Evolutionary conservation across 2,888 invertebrate species (phyloP), one percentile per base, ranked within the genome.

Genomic region (Himalopsyche tibetana): DNA sequence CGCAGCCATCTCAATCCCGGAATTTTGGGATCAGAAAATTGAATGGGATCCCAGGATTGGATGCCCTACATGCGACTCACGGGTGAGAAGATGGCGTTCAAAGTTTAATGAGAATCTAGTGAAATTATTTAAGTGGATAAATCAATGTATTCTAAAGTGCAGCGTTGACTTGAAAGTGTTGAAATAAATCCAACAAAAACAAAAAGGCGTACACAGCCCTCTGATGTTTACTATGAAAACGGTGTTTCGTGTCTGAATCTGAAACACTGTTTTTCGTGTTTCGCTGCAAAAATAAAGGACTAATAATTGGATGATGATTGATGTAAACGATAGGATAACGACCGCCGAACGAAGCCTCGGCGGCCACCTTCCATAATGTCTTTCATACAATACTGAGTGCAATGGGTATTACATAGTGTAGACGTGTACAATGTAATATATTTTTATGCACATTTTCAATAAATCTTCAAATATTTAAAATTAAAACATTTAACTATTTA

Each of bases 261-360:
- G 40, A 55, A 56, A 86, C 86, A 85, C 74, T 15, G 82, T 82
- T 82, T 82, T 82, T 74, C 86, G 80, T 86, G 82, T 86, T 84
- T 45, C 42, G 55, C 79, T 69, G 69, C 85, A 63, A 82, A 82
- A 84, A 79, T 84, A 51, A 63, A 80, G 83, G 80, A 55, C 51
- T 17, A 80, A 80, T 86, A 84, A 86, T 84, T 84, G 84, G 86
- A 81, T 80, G 84, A 84, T 84, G 86, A 80, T 79, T 69, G 80
- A 55, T 86, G 84, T 86, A 82, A 86, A 55, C 81, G 84, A 85
- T 55, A 69, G 55, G 36, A 82, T 85, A 82, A 82, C 80, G 55
- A n/a, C 83, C 38, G 83, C 42, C 83, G 80, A 55, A 85, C 19
- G 40, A 55, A 40, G n/a, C 83, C 28, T 74, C 56, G n/a, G 19